phyloP scores from a whole-genome alignment of 1,140 invertebrate species.

The Lucilia cuprina region DNA sequence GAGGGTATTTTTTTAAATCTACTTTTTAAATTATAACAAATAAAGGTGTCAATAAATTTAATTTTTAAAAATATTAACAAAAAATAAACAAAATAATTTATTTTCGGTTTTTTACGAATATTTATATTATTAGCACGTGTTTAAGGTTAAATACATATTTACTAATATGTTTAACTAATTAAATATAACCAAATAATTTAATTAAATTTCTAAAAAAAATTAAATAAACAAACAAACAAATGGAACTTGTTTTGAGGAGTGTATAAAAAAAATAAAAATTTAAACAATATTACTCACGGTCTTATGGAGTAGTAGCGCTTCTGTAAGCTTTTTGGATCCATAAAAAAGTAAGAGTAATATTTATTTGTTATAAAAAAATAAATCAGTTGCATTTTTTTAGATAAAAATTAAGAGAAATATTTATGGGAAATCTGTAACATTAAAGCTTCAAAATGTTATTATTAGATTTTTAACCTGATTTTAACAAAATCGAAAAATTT shows the following conservation, averaged over 20 bases:
- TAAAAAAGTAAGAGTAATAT: neutral
- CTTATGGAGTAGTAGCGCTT: conserved; percentile 58
- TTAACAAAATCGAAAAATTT: too few species aligned
- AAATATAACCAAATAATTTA: neutral
- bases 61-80: neutral
- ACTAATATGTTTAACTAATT: too few species aligned
- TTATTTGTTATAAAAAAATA: neutral
- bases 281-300: conserved; percentile 55
- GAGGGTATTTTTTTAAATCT: neutral
- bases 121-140: neutral
- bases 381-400: too few species aligned
- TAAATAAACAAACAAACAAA: neutral
- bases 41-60: neutral
- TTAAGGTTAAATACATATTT: neutral
- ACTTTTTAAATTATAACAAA: neutral
- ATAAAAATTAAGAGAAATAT: neutral
- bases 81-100: neutral
- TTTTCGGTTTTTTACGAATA: neutral
- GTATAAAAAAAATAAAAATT: conserved; percentile 9
- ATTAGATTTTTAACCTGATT: too few species aligned
- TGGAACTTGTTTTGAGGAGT: neutral
- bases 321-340: conserved; percentile 48
- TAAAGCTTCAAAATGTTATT: too few species aligned
- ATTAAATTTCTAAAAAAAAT: too few species aligned
- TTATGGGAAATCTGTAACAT: neutral